phyloP scores from a whole-genome alignment of 2,888 invertebrate species.

The Synanthedon vespiformis region DNA sequence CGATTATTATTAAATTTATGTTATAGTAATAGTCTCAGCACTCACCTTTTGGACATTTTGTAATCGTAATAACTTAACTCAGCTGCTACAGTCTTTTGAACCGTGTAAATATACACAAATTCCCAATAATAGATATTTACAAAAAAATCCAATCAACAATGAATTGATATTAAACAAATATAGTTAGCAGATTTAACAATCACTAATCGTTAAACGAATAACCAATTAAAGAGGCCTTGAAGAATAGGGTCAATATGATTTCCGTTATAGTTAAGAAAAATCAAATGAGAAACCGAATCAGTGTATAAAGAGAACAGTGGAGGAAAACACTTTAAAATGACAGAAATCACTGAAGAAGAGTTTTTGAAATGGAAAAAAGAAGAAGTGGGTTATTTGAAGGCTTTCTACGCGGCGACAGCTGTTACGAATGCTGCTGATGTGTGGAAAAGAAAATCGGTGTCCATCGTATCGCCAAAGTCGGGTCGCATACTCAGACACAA shows the following conservation, averaged over 20 bases:
- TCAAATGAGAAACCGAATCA: slow-evolving; percentile 6
- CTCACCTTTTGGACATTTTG: too few relatives aligned
- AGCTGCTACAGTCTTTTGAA: too few relatives aligned
- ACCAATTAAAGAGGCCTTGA: slow-evolving; percentile 3
- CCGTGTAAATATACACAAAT: too few relatives aligned
- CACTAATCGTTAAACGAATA: too few relatives aligned
- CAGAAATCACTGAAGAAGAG: slow-evolving; percentile 33
- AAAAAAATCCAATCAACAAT: too few relatives aligned
- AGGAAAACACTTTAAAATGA: slow-evolving; percentile 21
- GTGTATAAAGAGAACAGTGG: slow-evolving; percentile 3
- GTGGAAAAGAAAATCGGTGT: slow-evolving; percentile 47
- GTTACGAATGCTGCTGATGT: slow-evolving; percentile 24
- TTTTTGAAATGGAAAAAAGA: slow-evolving; percentile 36
- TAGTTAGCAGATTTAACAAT: too few relatives aligned
- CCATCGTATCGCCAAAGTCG: slow-evolving; percentile 48
- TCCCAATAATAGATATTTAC: too few relatives aligned
- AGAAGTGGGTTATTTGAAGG: slow-evolving; percentile 33
- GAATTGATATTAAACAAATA: too few relatives aligned
- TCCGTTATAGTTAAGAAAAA: neutral
- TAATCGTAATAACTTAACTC: too few relatives aligned
- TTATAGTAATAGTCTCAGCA: too few relatives aligned
- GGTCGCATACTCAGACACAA: slow-evolving; percentile 31
- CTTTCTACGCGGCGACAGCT: slow-evolving; percentile 26
- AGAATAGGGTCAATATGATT: slow-evolving; percentile 2
- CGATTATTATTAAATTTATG: too few relatives aligned